These are phyloP conservation scores for Synchiropus splendidus DNA, from an alignment of 2,113 vertebrate species.

Conservation along the genomic window DNA sequence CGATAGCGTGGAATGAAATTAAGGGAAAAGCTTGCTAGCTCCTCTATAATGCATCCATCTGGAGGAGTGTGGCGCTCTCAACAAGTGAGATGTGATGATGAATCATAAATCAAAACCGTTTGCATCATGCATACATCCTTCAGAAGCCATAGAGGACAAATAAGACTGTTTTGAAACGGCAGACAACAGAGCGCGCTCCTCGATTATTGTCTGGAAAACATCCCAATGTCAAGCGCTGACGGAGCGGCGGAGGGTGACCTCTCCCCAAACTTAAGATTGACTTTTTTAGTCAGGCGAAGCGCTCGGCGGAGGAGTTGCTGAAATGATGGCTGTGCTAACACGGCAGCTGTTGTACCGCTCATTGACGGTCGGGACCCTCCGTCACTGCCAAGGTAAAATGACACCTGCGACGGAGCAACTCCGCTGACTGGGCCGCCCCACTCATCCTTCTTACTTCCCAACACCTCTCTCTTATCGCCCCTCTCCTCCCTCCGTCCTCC, in stretches of 20 bases:
- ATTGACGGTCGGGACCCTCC: slow-evolving; percentile 5
- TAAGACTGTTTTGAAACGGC: neutral
- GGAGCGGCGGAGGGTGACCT: too few relatives aligned
- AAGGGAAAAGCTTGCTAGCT: neutral
- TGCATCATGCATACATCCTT: neutral
- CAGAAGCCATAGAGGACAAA: neutral
- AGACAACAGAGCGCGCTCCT: too few relatives aligned
- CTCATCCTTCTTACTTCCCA: slow-evolving; percentile 39
- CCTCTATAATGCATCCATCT: neutral
- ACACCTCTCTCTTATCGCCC: slow-evolving; percentile 60
- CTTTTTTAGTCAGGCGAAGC: too few relatives aligned
- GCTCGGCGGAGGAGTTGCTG: too few relatives aligned
- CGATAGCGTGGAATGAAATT: neutral
- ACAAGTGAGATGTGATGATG: neutral
- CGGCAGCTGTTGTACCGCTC: neutral
- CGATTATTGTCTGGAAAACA: too few relatives aligned
- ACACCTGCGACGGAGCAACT: slow-evolving; percentile 31
- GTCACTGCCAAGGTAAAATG: slow-evolving; percentile 27
- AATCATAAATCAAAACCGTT: neutral
- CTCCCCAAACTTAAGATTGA: too few relatives aligned
- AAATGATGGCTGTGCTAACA: too few relatives aligned
- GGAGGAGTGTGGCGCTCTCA: neutral
- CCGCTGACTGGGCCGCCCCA: slow-evolving; percentile 23
- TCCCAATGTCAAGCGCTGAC: too few relatives aligned
- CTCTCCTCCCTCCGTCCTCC: slow-evolving; percentile 40